phyloP scores from a whole-genome alignment of 2,113 vertebrate species.

The Colius striatus region DNA sequence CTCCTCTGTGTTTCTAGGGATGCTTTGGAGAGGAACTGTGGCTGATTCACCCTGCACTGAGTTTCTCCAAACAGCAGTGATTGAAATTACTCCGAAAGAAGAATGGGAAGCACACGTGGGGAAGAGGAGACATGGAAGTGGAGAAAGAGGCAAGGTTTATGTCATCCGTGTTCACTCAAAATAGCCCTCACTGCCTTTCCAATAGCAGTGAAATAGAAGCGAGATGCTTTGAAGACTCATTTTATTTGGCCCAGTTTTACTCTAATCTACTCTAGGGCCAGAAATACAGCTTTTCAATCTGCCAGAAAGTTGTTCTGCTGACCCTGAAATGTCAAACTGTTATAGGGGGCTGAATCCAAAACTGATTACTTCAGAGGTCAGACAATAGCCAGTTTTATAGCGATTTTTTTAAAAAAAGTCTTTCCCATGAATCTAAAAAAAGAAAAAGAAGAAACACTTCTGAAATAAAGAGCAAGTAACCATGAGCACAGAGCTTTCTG shows the following conservation, averaged over 20 bases:
- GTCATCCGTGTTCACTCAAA: not conserved
- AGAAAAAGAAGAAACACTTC: not conserved
- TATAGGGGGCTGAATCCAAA: slow-evolving; percentile 60
- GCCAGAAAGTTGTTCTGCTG: slow-evolving; percentile 66
- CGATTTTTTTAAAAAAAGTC: not conserved
- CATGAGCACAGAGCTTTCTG: not conserved
- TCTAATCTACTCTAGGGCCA: slow-evolving; percentile 50
- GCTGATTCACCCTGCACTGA: no score
- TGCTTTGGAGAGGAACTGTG: not conserved
- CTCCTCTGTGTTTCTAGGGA: not conserved
- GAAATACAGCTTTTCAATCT: slow-evolving; percentile 68
- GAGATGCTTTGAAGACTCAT: slow-evolving; percentile 38
- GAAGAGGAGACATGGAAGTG: not conserved
- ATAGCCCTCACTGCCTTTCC: not conserved
- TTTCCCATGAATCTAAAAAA: not conserved
- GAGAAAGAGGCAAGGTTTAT: not conserved
- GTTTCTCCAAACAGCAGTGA: accelerated
- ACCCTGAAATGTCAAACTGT: slow-evolving; percentile 73
- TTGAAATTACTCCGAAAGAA: not conserved
- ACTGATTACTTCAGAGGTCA: slow-evolving; percentile 70
- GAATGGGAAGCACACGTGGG: not conserved
- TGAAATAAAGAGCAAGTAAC: not conserved
- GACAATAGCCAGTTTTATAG: slow-evolving; percentile 49
- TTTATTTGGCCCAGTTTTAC: slow-evolving; percentile 64
- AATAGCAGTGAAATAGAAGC: slow-evolving; percentile 41